These are phyloP conservation scores for Ethmia dodecea DNA, from an alignment of 2,888 invertebrate species.

Conservation along the genomic window DNA sequence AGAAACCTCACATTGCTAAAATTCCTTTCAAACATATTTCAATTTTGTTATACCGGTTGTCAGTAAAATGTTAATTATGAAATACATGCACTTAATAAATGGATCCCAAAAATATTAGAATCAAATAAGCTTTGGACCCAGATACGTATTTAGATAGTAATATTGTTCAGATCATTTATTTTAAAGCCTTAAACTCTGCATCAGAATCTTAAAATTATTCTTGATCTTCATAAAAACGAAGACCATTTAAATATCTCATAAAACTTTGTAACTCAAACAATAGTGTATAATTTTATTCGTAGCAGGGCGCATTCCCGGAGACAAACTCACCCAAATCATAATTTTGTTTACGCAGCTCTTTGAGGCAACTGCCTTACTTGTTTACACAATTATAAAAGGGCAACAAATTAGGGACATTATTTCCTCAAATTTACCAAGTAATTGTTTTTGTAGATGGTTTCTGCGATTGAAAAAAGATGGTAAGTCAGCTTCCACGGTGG, in stretches of 20 bases:
- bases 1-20: too few relatives aligned
- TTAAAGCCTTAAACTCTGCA: too few relatives aligned
- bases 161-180: too few relatives aligned
- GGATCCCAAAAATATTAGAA: too few relatives aligned
- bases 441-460: slow-evolving; percentile 18
- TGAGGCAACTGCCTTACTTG: slow-evolving; percentile 28
- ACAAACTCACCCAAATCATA: slow-evolving; percentile 29
- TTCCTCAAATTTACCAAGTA: slow-evolving; percentile 21
- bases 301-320: slow-evolving; percentile 7
- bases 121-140: too few relatives aligned
- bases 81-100: too few relatives aligned
- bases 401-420: slow-evolving; percentile 32
- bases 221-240: too few relatives aligned
- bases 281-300: slow-evolving; percentile 20
- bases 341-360: slow-evolving; percentile 35
- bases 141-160: too few relatives aligned
- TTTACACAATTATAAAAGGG: slow-evolving; percentile 32
- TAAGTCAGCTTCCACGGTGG: neutral
- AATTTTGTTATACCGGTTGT: too few relatives aligned
- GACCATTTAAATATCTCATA: slow-evolving; percentile 6
- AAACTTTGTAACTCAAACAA: slow-evolving; percentile 19
- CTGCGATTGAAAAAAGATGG: slow-evolving; percentile 9
- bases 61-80: too few relatives aligned
- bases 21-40: too few relatives aligned
- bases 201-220: too few relatives aligned